Base-by-base conservation (phyloP, 1,140 invertebrate genomes). In the Drosophila orosa region DNA sequence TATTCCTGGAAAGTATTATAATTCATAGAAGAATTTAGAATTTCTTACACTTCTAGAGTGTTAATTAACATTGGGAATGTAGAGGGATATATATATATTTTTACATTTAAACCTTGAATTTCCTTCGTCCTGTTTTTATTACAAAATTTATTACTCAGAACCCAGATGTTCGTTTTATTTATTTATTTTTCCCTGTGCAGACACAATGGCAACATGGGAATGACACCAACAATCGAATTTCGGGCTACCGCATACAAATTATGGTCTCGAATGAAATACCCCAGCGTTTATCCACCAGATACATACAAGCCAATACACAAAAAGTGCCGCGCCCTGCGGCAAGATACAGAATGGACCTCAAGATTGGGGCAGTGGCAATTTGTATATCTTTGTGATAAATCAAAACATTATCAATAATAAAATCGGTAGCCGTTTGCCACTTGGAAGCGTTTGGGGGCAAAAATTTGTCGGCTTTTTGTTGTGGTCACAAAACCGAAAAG, bases 401-500 rank as follows among this genome's bases (percentile, higher is more conserved):
- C 84, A 87, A 89, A 87, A 89, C 77, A 87, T 87, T 87, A 87
- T 87, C 84, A 87, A 87, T 87, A 87, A 87, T 78, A 83, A 87
- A 89, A 87, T 87, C 84, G 84, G 84, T 87, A 87, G 84, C 84
- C 86, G 84, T 87, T 87, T 87, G 84, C 84, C 84, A 87, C 74
- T 87, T 80, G 69, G 72, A 48, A 77, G 50, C 68, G 69, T 87
- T 87, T 76, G 73, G 66, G 66, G 65, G 63, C 52, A 50, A 59
- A 74, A 73, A 10, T 63, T 73, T 74, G 74, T 66, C 82, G 83
- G 82, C 73, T 71, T 81, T 83, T 83, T 87, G 55, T 86, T 87
- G 83, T 87, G 83, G 83, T 86, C 78, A 63, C 31, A 78, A 42
- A 39, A 47, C 12, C 37, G 60, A 74, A 50, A 55, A 45, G 12